Conservation (phyloP, 2,113 vertebrate species). For the Drymodes brunneopygia region DNA sequence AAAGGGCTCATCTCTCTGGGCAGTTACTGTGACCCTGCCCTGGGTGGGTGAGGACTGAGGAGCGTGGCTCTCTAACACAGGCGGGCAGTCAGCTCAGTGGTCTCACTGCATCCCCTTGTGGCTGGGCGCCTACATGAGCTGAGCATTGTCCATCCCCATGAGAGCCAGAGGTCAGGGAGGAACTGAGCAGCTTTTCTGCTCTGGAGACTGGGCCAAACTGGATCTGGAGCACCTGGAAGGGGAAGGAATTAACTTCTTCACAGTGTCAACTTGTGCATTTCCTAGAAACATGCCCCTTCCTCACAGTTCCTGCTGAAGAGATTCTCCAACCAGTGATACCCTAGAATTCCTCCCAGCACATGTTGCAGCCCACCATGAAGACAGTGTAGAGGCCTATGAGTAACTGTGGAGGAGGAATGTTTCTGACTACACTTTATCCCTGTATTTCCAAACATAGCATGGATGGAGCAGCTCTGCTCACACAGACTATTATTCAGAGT, state of each 20-base stretch:
- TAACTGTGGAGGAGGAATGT: slow-evolving; percentile 29
- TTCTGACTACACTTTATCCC: neutral
- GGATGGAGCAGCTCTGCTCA: neutral
- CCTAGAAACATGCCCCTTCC: neutral
- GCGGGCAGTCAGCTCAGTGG: neutral
- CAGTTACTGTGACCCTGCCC: neutral
- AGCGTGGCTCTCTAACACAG: neutral
- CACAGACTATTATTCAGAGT: neutral
- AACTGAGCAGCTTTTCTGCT: neutral
- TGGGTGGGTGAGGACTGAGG: neutral
- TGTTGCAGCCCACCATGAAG: neutral
- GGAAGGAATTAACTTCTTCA: neutral
- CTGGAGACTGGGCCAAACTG: neutral
- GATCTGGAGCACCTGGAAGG: neutral
- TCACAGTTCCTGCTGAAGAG: neutral
- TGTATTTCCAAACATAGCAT: neutral
- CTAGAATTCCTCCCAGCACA: neutral
- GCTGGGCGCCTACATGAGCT: neutral
- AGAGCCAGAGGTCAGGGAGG: neutral
- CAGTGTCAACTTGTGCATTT: neutral
- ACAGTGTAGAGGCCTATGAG: neutral
- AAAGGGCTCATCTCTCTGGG: neutral
- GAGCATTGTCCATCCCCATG: neutral
- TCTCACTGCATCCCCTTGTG: slow-evolving; percentile 35
- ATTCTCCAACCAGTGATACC: neutral